Base-by-base conservation (phyloP, 1,140 invertebrate species). In the Carposina sasakii region DNA sequence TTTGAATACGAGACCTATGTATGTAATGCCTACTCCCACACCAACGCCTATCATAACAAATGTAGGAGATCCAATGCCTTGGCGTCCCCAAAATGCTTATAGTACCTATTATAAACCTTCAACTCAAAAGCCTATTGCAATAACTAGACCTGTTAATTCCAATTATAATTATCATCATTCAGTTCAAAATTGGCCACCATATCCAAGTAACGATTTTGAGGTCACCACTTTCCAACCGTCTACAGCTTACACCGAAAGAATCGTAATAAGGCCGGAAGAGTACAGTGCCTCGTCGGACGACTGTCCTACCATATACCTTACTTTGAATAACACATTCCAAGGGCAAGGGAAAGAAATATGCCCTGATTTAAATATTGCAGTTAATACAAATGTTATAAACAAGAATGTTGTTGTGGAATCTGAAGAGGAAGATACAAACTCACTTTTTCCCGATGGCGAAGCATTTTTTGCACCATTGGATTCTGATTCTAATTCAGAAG, bases 241-340 rank as follows among this genome's bases (percentile, higher is more conserved):
- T 12, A 64, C 52, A 13, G 68, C 63, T 4, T 81, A 81, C 48
- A 81, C 81, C 16, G 81, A 84, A 28, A 72, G 67, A 63, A 81
- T 84, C 21, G 60, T 84, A 43, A 84, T 81, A 52, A 63, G 76
- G 60, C 81, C 81, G 21, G 71, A 84, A 62, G 77, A 84, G 43
- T 84, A 84, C 20, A 73, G 60, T 48, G 76, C 62, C 2, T 64
- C 66, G 20, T 61, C 74, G 22, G 68, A 79, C 10, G 77, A 84
- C 16, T 84, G 79, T 52, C 79, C 79, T 2, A 84, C 79, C 4
- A 81, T 84, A 47, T 84, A 65, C 46, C 44, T 84, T 8, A 78
- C 77, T 36, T 54, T 84, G 36, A 84, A 84, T 37, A 84, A 84
- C 37, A 81, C 81, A 17, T 84, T 84, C 55, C 76, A 84, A 76